A percentile compares a stretch with the other conserved stretches of the same genome.
Evolutionary conservation across 2,888 invertebrate genomes (phyloP).

Genomic region (Pheosia tremula): DNA sequence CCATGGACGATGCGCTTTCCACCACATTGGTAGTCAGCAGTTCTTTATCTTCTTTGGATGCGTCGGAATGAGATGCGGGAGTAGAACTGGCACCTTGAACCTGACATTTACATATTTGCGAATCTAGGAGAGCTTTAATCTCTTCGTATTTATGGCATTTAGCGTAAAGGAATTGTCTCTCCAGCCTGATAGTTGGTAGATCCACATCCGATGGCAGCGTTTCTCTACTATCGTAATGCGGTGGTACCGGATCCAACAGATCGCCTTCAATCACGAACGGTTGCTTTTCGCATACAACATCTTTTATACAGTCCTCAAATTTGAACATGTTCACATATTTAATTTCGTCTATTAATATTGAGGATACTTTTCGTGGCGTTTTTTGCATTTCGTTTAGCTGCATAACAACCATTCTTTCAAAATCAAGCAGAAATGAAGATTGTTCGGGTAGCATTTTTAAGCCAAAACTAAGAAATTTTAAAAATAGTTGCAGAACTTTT

Average conservation of each 20-base stretch:
- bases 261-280: conserved; percentile 69
- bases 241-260: conserved; percentile 51
- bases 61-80: conserved; percentile 10
- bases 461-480: conserved; percentile 74
- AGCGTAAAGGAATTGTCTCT: conserved; percentile 69
- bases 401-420: conserved; percentile 72
- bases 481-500: conserved; percentile 68
- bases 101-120: conserved; percentile 62
- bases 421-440: conserved; percentile 68
- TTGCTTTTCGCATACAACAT: conserved; percentile 50
- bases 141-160: conserved; percentile 70
- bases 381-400: conserved; percentile 74
- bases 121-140: conserved; percentile 60
- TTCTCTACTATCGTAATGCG: conserved; percentile 65
- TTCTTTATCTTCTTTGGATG: conserved; percentile 15
- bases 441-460: conserved; percentile 75
- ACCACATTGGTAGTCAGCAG: conserved; percentile 10
- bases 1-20: conserved; percentile 56
- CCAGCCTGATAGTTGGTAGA: conserved; percentile 60
- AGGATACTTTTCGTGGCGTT: conserved; percentile 42
- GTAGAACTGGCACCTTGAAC: conserved; percentile 21
- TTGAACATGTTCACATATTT: conserved; percentile 49
- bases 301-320: conserved; percentile 46
- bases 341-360: conserved; percentile 58
- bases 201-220: conserved; percentile 65